Conservation (phyloP, 1,140 invertebrate genomes). For the Vanessa atalanta region DNA sequence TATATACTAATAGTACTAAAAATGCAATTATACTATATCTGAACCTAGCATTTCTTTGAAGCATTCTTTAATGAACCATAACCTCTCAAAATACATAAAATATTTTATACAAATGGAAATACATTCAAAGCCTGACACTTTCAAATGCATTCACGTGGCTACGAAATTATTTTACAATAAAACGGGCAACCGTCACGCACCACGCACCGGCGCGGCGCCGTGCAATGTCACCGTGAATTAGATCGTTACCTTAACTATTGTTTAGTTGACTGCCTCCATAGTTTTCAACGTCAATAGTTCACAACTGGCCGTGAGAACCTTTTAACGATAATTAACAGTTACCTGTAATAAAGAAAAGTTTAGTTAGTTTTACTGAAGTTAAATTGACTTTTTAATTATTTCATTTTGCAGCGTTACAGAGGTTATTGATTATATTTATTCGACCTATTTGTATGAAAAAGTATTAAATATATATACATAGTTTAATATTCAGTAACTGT, state of each 20-base stretch:
- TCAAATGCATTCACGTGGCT: neutral
- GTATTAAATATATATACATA: too few species aligned
- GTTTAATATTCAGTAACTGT: too few species aligned
- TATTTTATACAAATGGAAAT: neutral
- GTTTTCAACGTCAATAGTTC: conserved; percentile 4
- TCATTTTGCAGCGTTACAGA: too few species aligned
- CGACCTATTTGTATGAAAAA: too few species aligned
- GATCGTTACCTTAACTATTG: neutral
- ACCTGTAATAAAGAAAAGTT: conserved; percentile 26
- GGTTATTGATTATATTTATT: neutral
- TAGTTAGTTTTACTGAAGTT: conserved; percentile 10
- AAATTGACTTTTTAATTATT: neutral
- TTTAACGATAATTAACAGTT: conserved; percentile 23
- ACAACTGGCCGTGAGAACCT: neutral
- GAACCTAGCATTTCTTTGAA: too few species aligned
- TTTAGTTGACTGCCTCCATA: neutral
- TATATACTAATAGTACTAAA: too few species aligned
- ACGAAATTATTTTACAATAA: neutral
- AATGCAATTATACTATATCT: too few species aligned
- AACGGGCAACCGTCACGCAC: neutral
- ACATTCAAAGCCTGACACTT: neutral
- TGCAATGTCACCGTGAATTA: neutral
- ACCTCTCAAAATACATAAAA: neutral
- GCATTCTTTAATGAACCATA: too few species aligned
- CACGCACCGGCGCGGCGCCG: neutral